Evolutionary conservation across 1,140 invertebrate species (phyloP).

Genomic region (Heliconius nattereri): DNA sequence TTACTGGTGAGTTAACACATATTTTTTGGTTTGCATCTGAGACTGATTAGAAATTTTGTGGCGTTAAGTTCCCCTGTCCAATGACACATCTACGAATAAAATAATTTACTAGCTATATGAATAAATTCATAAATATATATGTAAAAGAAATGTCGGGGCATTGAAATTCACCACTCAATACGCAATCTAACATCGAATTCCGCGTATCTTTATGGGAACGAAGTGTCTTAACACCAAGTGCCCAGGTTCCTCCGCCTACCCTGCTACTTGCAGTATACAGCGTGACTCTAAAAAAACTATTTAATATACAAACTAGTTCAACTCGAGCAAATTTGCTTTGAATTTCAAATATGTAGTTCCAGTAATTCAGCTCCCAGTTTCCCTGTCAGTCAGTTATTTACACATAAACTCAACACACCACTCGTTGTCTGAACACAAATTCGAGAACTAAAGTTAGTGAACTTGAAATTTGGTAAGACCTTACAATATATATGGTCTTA

Average conservation of each 20-base stretch:
- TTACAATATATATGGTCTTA: too few species aligned
- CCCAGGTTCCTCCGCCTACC: background rate
- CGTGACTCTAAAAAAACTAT: background rate
- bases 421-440: slow-evolving; percentile 5
- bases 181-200: too few species aligned
- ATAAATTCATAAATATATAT: too few species aligned
- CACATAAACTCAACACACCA: background rate
- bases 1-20: too few species aligned
- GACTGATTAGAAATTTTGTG: too few species aligned
- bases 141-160: too few species aligned
- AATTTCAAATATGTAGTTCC: background rate
- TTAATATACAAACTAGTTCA: background rate
- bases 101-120: too few species aligned
- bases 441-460: background rate
- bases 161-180: too few species aligned
- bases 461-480: slow-evolving; percentile 4
- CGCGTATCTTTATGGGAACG: too few species aligned
- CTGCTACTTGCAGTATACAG: background rate
- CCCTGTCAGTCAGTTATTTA: background rate
- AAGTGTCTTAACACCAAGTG: background rate
- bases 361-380: background rate
- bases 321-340: background rate
- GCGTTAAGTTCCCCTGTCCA: too few species aligned
- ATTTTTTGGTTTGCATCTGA: too few species aligned
- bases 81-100: too few species aligned